Base-by-base conservation (phyloP, 2,113 vertebrate genomes). In the Ameiurus melas region DNA sequence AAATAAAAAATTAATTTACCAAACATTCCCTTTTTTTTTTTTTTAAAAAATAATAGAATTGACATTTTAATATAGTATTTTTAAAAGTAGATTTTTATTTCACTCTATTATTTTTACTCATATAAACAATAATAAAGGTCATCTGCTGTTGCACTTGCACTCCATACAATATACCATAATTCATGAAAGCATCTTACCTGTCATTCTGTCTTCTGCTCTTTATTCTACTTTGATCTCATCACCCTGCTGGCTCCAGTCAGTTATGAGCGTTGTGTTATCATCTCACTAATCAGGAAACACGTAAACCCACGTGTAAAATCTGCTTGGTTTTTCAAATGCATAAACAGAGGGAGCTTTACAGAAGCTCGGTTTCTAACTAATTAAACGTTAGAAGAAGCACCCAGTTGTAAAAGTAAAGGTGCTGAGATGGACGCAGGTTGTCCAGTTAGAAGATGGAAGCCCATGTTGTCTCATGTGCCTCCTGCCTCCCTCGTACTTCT, bases 401-500 rank as follows among this genome's bases (percentile, higher is more conserved):
- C 14, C 20, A 0, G 33, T 2, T 16, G 27, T 68, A 22, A 79
- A 70, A 33, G 7, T 20, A 43, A 39, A 43, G 88, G 36, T 20
- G 25, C 55, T 73, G 53, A 58, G 57, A 71, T 7, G 79, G 39
- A 57, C 12, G 16, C 33, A 73, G 73, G 30, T 62, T 84, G 43
- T 75, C 39, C 30, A 60, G 36, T 33, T 82, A 16, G 47, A 83
- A 51, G 80, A 88, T 64, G 62, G 19, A 62, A 53, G 51, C 75
- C 80, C 33, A 5, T 55, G 5, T n/a, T 57, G 58, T 27, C 77
- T 53, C 51, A 71, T 88, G 19, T 53, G 36, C 39, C 88, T 84
- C 78, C 80, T 57, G 86, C 88, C 88, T 51, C 90, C 78, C 81
- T 84, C 58, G 86, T 86, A 86, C 85, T 87, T 78, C 85, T 86